phyloP scores from a whole-genome alignment of 2,113 vertebrate genomes.

The Festucalex cinctus region DNA sequence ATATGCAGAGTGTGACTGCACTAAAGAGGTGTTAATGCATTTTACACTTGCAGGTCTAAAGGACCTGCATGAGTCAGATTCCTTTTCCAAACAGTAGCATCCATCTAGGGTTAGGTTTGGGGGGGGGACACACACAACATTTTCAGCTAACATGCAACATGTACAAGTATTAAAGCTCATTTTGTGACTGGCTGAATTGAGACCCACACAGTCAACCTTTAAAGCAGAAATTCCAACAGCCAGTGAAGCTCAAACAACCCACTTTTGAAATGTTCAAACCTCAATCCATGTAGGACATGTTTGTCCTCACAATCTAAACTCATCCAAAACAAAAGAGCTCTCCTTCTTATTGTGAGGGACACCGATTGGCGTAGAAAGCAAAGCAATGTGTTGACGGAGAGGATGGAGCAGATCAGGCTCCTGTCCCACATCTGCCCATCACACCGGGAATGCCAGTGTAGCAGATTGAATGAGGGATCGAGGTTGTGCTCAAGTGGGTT shows the following conservation, averaged over 20 bases:
- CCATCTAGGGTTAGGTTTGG: too few species aligned
- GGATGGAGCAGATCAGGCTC: constrained; percentile 64
- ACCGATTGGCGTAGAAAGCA: constrained; percentile 49
- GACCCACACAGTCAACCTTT: constrained; percentile 32
- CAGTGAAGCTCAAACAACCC: constrained; percentile 54
- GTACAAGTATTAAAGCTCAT: constrained; percentile 1
- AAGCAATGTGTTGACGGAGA: constrained; percentile 67
- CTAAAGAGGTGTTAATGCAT: constrained; percentile 57
- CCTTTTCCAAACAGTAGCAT: constrained; percentile 56
- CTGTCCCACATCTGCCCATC: constrained; percentile 68
- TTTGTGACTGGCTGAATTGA: constrained; percentile 29
- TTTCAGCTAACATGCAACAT: constrained; percentile 1
- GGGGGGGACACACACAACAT: constrained; percentile 13
- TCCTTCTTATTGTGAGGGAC: constrained; percentile 52
- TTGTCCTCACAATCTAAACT: constrained; percentile 49
- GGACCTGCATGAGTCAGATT: constrained; percentile 50
- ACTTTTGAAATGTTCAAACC: constrained; percentile 42
- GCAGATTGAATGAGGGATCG: constrained; percentile 58
- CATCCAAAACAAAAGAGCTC: constrained; percentile 59
- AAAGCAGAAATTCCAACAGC: constrained; percentile 49
- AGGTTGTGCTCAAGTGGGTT: constrained; percentile 67
- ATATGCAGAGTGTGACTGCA: constrained; percentile 13
- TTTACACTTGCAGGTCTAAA: constrained; percentile 62
- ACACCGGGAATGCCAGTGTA: constrained; percentile 36
- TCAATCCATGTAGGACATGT: constrained; percentile 41